phyloP scores from a whole-genome alignment of 2,797 vertebrate genomes.

The Manis crassicaudata region DNA sequence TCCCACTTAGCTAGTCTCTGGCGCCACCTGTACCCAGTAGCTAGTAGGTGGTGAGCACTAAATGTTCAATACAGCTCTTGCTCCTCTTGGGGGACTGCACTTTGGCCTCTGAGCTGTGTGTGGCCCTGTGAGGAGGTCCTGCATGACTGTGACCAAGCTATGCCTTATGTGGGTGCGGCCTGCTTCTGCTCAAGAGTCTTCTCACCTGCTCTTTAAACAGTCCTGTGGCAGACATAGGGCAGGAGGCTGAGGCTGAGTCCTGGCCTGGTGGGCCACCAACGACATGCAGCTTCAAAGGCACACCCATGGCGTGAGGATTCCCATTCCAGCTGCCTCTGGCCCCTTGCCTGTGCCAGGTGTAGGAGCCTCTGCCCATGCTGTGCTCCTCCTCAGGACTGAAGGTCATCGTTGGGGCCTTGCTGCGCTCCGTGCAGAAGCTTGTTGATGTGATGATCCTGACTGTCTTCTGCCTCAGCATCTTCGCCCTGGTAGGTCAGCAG shows the following conservation, averaged over 20 bases:
- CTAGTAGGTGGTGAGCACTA: background rate
- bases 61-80: background rate
- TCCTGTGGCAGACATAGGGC: background rate
- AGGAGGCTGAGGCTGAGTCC: background rate
- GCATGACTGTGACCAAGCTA: background rate
- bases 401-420: slow-evolving; percentile 95
- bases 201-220: background rate
- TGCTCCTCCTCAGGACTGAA: slow-evolving; percentile 90
- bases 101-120: background rate
- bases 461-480: slow-evolving; percentile 96
- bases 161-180: too few species aligned
- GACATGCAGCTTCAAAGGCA: background rate
- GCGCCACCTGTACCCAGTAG: background rate
- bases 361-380: background rate
- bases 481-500: slow-evolving; percentile 92
- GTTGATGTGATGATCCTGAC: slow-evolving; percentile 96
- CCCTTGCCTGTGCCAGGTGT: background rate
- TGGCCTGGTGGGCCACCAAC: background rate
- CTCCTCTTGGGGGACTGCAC: background rate
- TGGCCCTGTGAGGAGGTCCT: background rate
- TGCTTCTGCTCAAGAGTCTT: background rate
- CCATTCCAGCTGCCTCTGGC: background rate
- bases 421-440: slow-evolving; percentile 96
- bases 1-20: background rate
- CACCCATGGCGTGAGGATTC: background rate